These are phyloP conservation scores for Nannoperca australis DNA, from an alignment of 2,797 vertebrate species.

Conservation along the genomic window DNA sequence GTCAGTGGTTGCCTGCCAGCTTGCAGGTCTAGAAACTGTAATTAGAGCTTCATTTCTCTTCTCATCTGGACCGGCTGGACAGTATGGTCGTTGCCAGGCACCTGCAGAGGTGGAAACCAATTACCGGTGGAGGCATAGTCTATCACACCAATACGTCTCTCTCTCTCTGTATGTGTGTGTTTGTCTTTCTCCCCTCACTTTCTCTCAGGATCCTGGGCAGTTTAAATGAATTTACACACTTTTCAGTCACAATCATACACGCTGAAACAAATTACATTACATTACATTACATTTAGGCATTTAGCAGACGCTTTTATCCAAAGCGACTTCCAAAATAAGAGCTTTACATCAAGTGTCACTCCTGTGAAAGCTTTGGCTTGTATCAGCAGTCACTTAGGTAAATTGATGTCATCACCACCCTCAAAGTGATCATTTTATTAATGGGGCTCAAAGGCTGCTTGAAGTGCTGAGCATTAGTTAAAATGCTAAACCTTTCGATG, in stretches of 20 bases:
- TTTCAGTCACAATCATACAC: neutral
- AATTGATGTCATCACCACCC: slow-evolving; percentile 39
- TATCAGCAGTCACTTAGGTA: slow-evolving; percentile 30
- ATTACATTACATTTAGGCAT: too few species aligned
- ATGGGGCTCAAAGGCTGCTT: slow-evolving; percentile 32
- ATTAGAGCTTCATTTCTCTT: slow-evolving; percentile 77
- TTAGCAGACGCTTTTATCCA: too few species aligned
- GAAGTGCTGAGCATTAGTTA: slow-evolving; percentile 60
- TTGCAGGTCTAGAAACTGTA: slow-evolving; percentile 58
- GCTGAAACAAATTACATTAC: slow-evolving; percentile 23
- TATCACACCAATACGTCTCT: slow-evolving; percentile 49
- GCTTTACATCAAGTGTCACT: too few species aligned
- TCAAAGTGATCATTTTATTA: slow-evolving; percentile 47
- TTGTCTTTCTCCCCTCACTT: slow-evolving; percentile 13
- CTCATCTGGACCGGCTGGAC: slow-evolving; percentile 56
- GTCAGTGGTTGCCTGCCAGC: slow-evolving; percentile 35
- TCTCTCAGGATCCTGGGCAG: slow-evolving; percentile 15
- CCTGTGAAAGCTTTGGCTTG: slow-evolving; percentile 12
- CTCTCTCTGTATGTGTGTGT: slow-evolving; percentile 28
- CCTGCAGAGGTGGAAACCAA: slow-evolving; percentile 75
- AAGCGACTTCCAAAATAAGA: too few species aligned
- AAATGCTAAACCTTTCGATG: slow-evolving; percentile 49
- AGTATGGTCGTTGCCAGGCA: slow-evolving; percentile 80
- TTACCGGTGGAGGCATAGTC: slow-evolving; percentile 63
- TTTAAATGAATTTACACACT: slow-evolving; percentile 19